Base-by-base conservation (phyloP, 1,140 invertebrate genomes). In the Mactra quadrangularis region DNA sequence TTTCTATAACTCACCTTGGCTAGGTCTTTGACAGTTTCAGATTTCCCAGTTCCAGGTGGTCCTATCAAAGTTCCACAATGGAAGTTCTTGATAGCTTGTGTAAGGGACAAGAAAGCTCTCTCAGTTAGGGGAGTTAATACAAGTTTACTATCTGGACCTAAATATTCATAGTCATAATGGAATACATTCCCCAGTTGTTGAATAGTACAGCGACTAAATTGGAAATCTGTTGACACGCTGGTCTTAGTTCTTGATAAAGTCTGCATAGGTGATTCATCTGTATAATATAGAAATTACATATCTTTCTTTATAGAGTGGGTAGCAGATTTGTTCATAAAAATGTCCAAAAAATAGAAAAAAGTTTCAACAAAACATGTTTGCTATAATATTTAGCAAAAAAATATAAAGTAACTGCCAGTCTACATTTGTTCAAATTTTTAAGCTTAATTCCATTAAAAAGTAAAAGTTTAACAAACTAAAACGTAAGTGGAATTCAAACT, bases 91-190 rank as follows among this genome's bases (percentile, higher is more conserved):
- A 92, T 60, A 0, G 91, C 87, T 82, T 90, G 88, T 11, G 89
- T 91, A 33, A 92, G 85, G 3, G 91, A 89, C 22, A 92, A 83
- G 66, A 89, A 90, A 13, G 89, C 89, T 31, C 90, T 70, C 22
- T 92, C 90, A 31, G 91, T 93, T 1, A 92, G 88, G 1, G 91
- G 91, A 19, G 90, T 92, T 9, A 91, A 50, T 1, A 92, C 87
- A 11, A 91, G 83, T 41, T 84, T 60, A n/a, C 45, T 52, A 22
- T 60, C 60, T 27, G 90, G 89, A 17, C 91, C 91, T 57, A 90
- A 75, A 71, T 92, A 93, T 70, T 93, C 92, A 62, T 92, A 91
- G 62, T 92, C 91, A 84, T 93, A 93, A 45, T 64, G 74, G 74
- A 91, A 89, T 31, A 79, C 79, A 59, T 86, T 88, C 41, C 86